phyloP scores from a whole-genome alignment of 2,113 vertebrate species.

The Macquaria australasica region DNA sequence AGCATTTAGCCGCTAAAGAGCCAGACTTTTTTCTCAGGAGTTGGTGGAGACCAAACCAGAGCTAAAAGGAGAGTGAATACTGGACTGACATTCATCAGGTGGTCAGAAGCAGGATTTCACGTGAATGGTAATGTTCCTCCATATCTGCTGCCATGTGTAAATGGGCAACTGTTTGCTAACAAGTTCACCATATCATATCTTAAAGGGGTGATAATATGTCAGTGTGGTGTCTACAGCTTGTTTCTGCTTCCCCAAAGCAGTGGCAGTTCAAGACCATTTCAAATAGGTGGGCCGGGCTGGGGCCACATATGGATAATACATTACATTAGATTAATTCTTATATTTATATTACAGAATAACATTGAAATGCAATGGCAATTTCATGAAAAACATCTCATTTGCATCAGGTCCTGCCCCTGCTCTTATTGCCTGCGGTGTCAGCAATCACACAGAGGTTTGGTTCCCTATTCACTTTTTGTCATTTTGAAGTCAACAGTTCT shows the following conservation, averaged over 20 bases:
- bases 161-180: no score
- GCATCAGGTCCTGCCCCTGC: no score
- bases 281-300: no score
- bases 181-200: background rate
- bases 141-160: background rate
- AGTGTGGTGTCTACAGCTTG: no score
- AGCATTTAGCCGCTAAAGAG: background rate
- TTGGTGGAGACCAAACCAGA: background rate
- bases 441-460: background rate
- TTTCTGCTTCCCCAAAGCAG: no score
- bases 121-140: background rate
- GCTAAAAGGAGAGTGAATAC: background rate
- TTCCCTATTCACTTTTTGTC: background rate
- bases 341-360: no score
- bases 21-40: background rate
- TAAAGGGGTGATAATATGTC: background rate
- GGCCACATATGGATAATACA: no score
- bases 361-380: no score
- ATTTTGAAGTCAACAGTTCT: background rate
- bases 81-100: background rate
- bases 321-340: no score
- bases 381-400: no score
- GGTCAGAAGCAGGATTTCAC: background rate
- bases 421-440: background rate
- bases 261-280: no score